phyloP scores from a whole-genome alignment of 2,888 invertebrate genomes.

The Rosalia funebris region DNA sequence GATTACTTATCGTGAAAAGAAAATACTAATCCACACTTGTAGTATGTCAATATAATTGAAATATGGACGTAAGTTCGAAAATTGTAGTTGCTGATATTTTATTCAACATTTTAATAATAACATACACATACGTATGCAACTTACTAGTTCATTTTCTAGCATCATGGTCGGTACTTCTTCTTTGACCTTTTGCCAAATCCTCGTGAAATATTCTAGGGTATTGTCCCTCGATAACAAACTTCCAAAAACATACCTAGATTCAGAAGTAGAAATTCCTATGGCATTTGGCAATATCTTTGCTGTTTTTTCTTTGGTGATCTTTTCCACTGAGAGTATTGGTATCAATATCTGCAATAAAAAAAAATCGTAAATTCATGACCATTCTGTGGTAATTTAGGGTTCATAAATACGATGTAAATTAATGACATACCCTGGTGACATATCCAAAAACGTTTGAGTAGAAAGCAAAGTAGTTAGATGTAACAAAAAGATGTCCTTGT shows the following conservation, averaged over 20 bases:
- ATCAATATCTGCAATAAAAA: conserved; percentile 77
- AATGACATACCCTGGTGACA: conserved; percentile 83
- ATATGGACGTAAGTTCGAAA: too few relatives aligned
- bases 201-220: conserved; percentile 85
- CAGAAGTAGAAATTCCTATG: conserved; percentile 85
- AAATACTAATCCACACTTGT: too few relatives aligned
- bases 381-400: background rate
- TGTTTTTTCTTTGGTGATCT: conserved; percentile 91
- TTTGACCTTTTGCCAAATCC: conserved; percentile 79
- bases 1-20: too few relatives aligned
- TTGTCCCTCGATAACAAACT: conserved; percentile 88
- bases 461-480: conserved; percentile 94
- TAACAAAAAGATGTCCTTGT: conserved; percentile 94
- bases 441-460: conserved; percentile 96
- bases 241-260: conserved; percentile 87
- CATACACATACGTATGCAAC: too few relatives aligned
- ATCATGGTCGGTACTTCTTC: conserved; percentile 41
- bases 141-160: conserved; percentile 46
- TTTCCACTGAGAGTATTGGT: conserved; percentile 83
- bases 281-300: conserved; percentile 94
- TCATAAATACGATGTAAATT: background rate
- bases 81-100: too few relatives aligned
- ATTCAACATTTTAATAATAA: too few relatives aligned
- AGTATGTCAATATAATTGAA: too few relatives aligned
- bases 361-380: background rate